Evolutionary conservation across 2,113 vertebrate genomes (phyloP).

Genomic region (Apaloderma vittatum): DNA sequence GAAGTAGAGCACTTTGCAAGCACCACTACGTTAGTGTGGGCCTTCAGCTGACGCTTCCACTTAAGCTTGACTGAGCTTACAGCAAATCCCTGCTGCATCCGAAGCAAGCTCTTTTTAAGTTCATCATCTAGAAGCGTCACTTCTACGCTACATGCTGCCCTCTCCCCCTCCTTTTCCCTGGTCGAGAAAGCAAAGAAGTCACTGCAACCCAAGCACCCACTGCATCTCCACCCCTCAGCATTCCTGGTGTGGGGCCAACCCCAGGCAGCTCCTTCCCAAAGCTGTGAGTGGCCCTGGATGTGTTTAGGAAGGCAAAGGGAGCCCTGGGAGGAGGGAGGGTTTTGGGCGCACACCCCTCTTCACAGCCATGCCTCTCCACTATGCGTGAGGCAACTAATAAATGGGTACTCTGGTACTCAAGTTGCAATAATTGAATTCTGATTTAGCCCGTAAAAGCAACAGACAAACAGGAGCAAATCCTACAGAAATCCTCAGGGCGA

Average conservation of each 20-base stretch:
- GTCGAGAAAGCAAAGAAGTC: neutral
- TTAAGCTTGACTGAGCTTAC: neutral
- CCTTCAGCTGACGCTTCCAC: neutral
- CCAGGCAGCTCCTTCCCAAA: neutral
- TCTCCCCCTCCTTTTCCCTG: neutral
- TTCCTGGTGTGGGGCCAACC: neutral
- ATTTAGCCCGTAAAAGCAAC: neutral
- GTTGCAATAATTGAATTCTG: neutral
- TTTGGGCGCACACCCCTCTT: neutral
- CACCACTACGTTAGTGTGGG: neutral
- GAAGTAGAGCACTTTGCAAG: neutral
- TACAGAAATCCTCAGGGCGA: neutral
- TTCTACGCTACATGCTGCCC: neutral
- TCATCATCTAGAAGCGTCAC: neutral
- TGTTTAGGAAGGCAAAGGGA: neutral
- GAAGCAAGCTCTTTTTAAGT: neutral
- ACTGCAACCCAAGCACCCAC: neutral
- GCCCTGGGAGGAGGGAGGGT: neutral
- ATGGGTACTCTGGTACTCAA: neutral
- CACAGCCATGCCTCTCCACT: neutral
- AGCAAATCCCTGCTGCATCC: constrained; percentile 1
- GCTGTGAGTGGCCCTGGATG: neutral
- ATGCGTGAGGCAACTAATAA: neutral
- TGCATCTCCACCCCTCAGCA: neutral
- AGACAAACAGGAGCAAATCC: neutral